Evolutionary conservation across 2,888 invertebrate species (phyloP), one percentile per base, ranked within the genome.

Genomic region (Harpalus rubripes): DNA sequence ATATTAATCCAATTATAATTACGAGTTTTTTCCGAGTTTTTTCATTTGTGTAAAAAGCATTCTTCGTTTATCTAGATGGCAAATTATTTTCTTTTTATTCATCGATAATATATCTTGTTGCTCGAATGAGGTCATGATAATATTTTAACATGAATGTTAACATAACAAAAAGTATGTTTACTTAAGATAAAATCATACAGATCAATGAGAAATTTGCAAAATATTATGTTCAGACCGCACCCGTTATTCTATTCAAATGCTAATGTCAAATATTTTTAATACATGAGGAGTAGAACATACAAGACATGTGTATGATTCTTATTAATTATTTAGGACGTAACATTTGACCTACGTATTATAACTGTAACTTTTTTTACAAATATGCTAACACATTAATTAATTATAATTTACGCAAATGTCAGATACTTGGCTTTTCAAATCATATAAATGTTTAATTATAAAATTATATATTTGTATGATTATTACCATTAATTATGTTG

Each of bases 221-320:
- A 78, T 59, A 76, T 76, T 76, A 22, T 22, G 26, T 78, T 26
- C 7, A 10, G 7, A 56, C 76, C 76, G 18, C 76, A 18, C 76
- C 76, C 26, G 32, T 59, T 26, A 78, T 78, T 78, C 59, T 26
- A 78, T 78, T 56, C 58, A 76, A 76, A 76, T 76, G 76, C 41
- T 58, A 32, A 78, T 58, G 59, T 78, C 58, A 58, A 32, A 78
- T 26, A 58, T 58, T 58, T 58, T 12, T 32, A 58, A 39, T 39
- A 68, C 39, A 63, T 52, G 12, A 52, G 22, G 63, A 18, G 8
- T 63, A 63, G 26, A 1, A 18, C 8, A 22, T 52, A 52, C 44
- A 52, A 52, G 44, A 52, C 44, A 63, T 22, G 63, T 63, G 22
- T 22, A 63, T 58, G 58, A 78, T 59, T 78, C 59, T 26, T 58